These are phyloP conservation scores for Norana najaformis DNA, from an alignment of 2,888 invertebrate species.

Conservation along the genomic window DNA sequence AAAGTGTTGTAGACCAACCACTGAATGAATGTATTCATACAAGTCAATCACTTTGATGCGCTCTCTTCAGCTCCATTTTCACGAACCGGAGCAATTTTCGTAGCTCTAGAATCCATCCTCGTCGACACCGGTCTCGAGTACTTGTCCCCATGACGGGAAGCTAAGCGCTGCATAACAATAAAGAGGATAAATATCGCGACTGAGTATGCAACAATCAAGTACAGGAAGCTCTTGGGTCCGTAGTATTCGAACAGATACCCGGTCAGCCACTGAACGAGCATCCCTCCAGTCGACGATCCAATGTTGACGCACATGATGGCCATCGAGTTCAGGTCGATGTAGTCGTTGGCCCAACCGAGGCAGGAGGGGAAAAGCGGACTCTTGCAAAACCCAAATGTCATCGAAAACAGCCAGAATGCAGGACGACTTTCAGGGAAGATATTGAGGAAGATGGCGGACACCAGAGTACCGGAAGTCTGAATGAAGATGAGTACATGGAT, in stretches of 20 bases:
- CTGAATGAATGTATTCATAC: too few species aligned
- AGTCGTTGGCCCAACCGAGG: constrained; percentile 49
- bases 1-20: too few species aligned
- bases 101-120: neutral
- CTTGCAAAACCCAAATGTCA: constrained; percentile 46
- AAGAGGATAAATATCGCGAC: neutral
- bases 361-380: constrained; percentile 49
- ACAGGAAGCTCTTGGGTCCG: constrained; percentile 46
- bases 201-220: constrained; percentile 45
- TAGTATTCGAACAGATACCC: constrained; percentile 48
- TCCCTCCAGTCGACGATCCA: constrained; percentile 48
- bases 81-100: too few species aligned
- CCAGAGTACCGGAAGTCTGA: constrained; percentile 43
- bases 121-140: neutral
- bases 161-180: neutral
- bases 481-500: constrained; percentile 46
- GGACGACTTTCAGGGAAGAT: constrained; percentile 43
- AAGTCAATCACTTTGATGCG: too few species aligned
- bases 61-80: too few species aligned
- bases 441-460: constrained; percentile 44
- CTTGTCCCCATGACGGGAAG: neutral
- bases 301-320: constrained; percentile 47
- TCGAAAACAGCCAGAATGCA: constrained; percentile 48
- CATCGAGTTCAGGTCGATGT: constrained; percentile 49
- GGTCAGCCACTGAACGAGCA: constrained; percentile 47